Evolutionary conservation across 2,113 vertebrate genomes (phyloP), one percentile per base, ranked within the genome.

Genomic region (Cnemophilus loriae): DNA sequence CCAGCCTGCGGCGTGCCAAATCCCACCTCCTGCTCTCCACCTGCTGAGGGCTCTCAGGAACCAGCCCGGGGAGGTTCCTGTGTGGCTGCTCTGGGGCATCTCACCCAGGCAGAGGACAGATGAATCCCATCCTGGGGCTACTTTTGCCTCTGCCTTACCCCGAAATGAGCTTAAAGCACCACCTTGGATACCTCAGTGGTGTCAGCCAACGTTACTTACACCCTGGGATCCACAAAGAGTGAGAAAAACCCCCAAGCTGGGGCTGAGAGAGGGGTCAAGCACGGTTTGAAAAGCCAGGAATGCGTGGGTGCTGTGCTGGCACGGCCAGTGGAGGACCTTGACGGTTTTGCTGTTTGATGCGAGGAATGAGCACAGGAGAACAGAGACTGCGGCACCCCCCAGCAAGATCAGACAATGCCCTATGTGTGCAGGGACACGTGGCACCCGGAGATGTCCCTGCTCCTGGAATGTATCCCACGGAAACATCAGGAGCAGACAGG

Each of bases 401-500:
- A 42, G 57, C 0, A 1, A 44, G 24, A 20, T 11, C n/a, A 61
- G 53, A 33, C 68, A 41, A 3, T 1, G 18, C 52, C 67, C 35
- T 28, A 32, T 3, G 8, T 0, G 2, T 4, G 5, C n/a, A 35
- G 16, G 64, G 63, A 59, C 13, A 23, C 49, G 52, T 0, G 10
- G 41, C 71, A 76, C 1, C 0, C 27, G 37, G 56, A 35, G 37
- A 7, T 1, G 1, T 15, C 39, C 69, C 37, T 1, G 3, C 14
- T 49, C 42, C 77, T 26, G 24, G 16, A 50, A 52, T 4, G 15
- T 0, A 13, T 7, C 49, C 56, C 7, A 3, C 4, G 37, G 41
- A 53, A 26, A n/a, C 5, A 3, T 7, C 37, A 21, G 44, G 23
- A 73, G 59, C 59, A 81, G 35, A 30, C 39, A 42, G 26, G 35